Evolutionary conservation across 2,113 vertebrate species (phyloP), one percentile per base, ranked within the genome.

Genomic region (Chinchilla lanigera): DNA sequence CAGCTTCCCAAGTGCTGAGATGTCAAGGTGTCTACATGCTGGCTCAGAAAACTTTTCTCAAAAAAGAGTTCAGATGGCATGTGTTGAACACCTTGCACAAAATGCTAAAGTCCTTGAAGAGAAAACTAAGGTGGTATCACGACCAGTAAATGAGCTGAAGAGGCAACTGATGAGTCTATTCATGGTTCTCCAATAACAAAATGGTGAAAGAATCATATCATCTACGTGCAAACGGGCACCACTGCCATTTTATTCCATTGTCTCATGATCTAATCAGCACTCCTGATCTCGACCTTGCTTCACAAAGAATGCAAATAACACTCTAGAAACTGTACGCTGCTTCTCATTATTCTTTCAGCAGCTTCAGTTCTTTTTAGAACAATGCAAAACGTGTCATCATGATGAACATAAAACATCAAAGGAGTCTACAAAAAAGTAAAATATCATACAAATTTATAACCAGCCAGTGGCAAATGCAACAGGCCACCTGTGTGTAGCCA

Each of bases 281-380:
- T 14, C 0, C 0, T 10, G 47, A 38, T 41, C 60, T 86, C 28
- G 87, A 41, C 60, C 69, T 73, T n/a, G 47, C 47, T n/a, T 58
- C n/a, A 7, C 30, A 44, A 60, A 61, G 41, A 54, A 84, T 3
- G 17, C 11, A 81, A 24, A 82, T 3, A 8, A 8, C 26, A 50
- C n/a, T 8, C 22, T 54, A 73, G 56, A 93, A 58, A 73, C 3
- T 16, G 6, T 14, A 73, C 28, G 3, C 26, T 61, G 35, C 35
- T 80, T 22, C 52, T 77, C 14, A 38, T 50, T 85, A 61, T 38
- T 44, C 44, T 86, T 61, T 50, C n/a, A 60, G 47, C 26, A 61
- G 63, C 63, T 77, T 71, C 38, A 11, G 17, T 65, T 52, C 38
- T 97, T 73, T 92, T 67, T 71, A 82, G n/a, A 89, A 92, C 7